These are phyloP conservation scores for Rousettus leschenaultii DNA, from an alignment of 2,113 vertebrate genomes.

Conservation along the genomic window DNA sequence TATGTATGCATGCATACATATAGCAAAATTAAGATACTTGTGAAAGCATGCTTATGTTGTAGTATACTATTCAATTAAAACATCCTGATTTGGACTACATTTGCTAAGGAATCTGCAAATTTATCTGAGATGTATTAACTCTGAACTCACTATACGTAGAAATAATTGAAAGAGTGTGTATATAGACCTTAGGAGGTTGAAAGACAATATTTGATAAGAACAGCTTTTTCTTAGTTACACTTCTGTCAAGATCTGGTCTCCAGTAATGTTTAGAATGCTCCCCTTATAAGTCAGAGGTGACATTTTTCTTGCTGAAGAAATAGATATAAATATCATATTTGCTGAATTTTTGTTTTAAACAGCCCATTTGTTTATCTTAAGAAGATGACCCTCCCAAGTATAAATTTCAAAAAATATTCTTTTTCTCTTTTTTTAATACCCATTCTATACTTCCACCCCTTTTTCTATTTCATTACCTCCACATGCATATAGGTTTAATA, in stretches of 20 bases:
- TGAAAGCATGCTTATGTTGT: neutral
- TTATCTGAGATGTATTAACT: neutral
- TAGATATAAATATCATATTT: constrained; percentile 20
- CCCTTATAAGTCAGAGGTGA: constrained; percentile 23
- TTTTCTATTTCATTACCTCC: neutral
- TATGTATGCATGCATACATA: neutral
- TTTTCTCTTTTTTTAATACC: neutral
- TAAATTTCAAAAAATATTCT: neutral
- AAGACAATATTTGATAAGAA: neutral
- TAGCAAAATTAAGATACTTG: neutral
- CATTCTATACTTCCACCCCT: neutral
- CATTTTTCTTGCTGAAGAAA: constrained; percentile 17
- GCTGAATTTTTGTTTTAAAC: constrained; percentile 21
- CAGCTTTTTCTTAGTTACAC: neutral
- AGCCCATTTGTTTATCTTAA: constrained; percentile 25
- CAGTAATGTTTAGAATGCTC: neutral
- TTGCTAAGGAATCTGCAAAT: neutral
- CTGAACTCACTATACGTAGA: neutral
- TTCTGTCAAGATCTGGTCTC: neutral
- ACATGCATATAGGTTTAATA: neutral
- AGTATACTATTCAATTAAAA: neutral
- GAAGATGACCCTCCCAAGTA: neutral
- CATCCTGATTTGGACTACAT: neutral
- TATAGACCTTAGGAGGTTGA: neutral
- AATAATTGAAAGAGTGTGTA: neutral